These are phyloP conservation scores for Trachelus tabidus DNA, from an alignment of 2,888 invertebrate species.

Conservation along the genomic window DNA sequence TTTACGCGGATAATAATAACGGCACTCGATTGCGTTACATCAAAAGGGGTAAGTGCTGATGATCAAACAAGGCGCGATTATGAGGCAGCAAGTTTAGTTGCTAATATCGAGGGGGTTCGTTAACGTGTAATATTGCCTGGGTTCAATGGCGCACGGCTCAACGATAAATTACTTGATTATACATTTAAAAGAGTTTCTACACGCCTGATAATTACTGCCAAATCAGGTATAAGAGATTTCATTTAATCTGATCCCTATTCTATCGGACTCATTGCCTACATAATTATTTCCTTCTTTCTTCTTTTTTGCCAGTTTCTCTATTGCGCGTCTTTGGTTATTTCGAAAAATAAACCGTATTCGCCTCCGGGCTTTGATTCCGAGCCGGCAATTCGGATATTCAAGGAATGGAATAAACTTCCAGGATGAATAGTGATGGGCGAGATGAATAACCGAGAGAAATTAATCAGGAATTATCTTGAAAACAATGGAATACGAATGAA, in stretches of 20 bases:
- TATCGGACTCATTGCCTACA: not conserved
- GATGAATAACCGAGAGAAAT: conserved; percentile 38
- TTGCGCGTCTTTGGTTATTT: not conserved
- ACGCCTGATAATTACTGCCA: not conserved
- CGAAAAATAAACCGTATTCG: not conserved
- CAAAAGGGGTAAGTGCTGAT: conserved; percentile 29
- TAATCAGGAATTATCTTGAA: conserved; percentile 21
- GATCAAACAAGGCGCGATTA: conserved; percentile 24
- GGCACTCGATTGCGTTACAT: not conserved
- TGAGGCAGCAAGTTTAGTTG: not conserved
- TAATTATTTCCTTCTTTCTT: not conserved
- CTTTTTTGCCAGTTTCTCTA: fast-evolving
- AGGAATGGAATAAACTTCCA: conserved; percentile 25
- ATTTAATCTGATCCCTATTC: not conserved
- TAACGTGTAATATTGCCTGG: not conserved
- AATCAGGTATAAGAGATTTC: not conserved
- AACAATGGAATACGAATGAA: conserved; percentile 20
- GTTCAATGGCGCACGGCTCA: not conserved
- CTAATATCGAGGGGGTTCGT: not conserved
- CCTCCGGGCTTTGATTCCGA: not conserved
- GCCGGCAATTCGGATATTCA: not conserved
- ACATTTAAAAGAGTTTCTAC: not conserved
- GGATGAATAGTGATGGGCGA: conserved; percentile 32
- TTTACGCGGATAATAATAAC: conserved; percentile 39
- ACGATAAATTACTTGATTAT: not conserved